Percentiles rank a stretch among this genome's conserved stretches.
Evolutionary conservation across 2,113 vertebrate species (phyloP).

Genomic region (Callaeas wilsoni): DNA sequence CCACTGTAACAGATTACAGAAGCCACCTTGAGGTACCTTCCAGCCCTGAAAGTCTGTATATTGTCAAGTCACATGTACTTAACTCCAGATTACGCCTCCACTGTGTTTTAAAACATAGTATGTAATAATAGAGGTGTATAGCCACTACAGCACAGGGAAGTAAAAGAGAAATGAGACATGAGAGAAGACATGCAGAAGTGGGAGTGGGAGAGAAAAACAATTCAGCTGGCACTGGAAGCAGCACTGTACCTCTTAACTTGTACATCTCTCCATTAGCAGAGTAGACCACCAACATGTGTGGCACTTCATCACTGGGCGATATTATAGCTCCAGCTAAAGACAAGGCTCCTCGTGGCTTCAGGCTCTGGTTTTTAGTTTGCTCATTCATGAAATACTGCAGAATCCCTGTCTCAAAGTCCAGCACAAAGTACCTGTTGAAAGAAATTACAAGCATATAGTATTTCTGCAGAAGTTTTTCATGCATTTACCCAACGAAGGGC

Average conservation of each 20-base stretch:
- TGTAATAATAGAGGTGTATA: background rate
- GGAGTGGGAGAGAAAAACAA: background rate
- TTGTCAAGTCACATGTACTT: background rate
- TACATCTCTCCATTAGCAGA: constrained; percentile 90
- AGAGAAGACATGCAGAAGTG: background rate
- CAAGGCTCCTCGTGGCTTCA: constrained; percentile 86
- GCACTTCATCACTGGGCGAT: constrained; percentile 86
- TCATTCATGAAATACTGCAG: constrained; percentile 95
- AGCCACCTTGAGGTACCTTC: background rate
- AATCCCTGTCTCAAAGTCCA: constrained; percentile 87
- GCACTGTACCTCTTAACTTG: constrained; percentile 87
- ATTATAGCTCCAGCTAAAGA: constrained; percentile 89
- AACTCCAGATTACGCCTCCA: background rate
- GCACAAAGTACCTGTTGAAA: constrained; percentile 82
- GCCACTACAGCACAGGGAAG: background rate
- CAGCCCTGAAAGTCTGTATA: background rate
- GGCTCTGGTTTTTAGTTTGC: constrained; percentile 82
- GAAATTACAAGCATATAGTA: background rate
- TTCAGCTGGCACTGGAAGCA: background rate
- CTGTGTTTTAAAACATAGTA: background rate
- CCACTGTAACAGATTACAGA: background rate
- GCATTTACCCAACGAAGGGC: background rate
- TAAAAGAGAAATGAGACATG: background rate
- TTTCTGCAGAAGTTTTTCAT: background rate
- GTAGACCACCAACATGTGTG: constrained; percentile 89